Base-by-base conservation (phyloP, 2,113 vertebrate genomes). In the Zingel zingel region DNA sequence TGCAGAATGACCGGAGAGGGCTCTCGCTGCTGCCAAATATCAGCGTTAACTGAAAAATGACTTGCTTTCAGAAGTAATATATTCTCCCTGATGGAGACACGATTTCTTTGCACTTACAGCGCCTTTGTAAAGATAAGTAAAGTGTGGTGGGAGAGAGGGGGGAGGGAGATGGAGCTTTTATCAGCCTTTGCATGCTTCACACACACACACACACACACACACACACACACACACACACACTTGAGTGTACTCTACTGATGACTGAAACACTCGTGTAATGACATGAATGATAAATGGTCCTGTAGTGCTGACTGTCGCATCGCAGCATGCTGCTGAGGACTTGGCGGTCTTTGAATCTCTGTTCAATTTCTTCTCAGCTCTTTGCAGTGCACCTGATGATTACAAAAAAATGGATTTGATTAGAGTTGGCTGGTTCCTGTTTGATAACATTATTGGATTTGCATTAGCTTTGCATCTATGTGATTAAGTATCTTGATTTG, bases 81-180 rank as follows among this genome's bases (percentile, higher is more conserved):
- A 71, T 74, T 90, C 74, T 27, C 45, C 45, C 76, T 83, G 88
- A 91, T 77, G 85, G 82, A 23, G 70, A 84, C 74, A 76, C 15
- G 84, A 88, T 85, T 72, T 53, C 61, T 27, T 8, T 63, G 74
- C 65, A 79, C 75, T 87, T 84, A 87, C 86, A 92, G 74, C 83
- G 87, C 80, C 86, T 88, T 62, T 86, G 74, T 47, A 69, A 53
- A 90, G 90, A 91, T 90, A 85, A 91, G 90, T 80, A 65, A 82
- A 79, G 72, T 70, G 70, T 43, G 57, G n/a, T 27, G 66, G 54
- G 33, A n/a, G 50, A 76, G 64, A 82, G 3, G 6, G 63, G 54
- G 9, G 78, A 58, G 80, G 25, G 64, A 25, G 70, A 51, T 39
- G 45, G 43, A 7, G 78, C 58, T 81, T 79, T 85, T 82, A 86